Conservation (phyloP, 2,113 vertebrate genomes). For the Aleadryas rufinucha region DNA sequence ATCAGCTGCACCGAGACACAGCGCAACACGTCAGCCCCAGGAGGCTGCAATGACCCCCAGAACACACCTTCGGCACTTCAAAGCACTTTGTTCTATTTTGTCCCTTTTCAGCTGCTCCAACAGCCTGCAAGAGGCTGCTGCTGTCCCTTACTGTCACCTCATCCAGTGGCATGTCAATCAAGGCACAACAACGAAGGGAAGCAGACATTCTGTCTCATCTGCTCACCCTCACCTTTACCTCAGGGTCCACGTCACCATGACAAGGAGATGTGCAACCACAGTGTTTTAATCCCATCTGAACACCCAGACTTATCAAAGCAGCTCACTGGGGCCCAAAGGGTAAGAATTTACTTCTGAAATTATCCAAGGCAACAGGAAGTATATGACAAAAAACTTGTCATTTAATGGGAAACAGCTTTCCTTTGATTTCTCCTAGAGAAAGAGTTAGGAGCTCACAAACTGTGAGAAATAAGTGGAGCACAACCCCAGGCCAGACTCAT, state of each 20-base stretch:
- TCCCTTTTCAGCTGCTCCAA: not conserved
- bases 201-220: not conserved
- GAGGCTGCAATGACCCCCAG: not conserved
- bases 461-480: not conserved
- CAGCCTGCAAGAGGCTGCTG: not conserved
- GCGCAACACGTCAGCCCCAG: not conserved
- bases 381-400: not conserved
- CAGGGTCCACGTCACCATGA: fast-evolving
- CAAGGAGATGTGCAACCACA: not conserved
- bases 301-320: not conserved
- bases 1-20: conserved; percentile 74
- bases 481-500: not conserved
- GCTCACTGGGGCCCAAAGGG: not conserved
- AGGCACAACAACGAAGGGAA: not conserved
- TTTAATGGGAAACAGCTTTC: not conserved
- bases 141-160: not conserved
- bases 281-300: not conserved
- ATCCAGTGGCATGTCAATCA: not conserved
- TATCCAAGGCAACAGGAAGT: not conserved
- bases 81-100: not conserved
- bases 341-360: not conserved
- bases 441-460: not conserved
- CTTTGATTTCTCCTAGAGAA: not conserved
- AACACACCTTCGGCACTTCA: not conserved
- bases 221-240: not conserved